These are phyloP conservation scores for Pteropus alecto DNA, from an alignment of 2,113 vertebrate species.

Conservation along the genomic window DNA sequence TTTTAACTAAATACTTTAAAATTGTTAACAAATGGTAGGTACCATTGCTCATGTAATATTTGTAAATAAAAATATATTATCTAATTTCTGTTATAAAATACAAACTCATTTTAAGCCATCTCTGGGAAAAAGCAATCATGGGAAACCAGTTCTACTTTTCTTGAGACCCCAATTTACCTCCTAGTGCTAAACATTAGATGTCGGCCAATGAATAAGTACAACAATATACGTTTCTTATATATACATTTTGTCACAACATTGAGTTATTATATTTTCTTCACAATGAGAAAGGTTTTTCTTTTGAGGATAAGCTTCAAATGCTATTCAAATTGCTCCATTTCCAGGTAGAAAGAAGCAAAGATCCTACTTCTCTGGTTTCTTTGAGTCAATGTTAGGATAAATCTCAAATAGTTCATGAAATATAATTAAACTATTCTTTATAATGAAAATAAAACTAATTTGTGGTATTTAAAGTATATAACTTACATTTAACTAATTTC, in stretches of 20 bases:
- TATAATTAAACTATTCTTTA: neutral
- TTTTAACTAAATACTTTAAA: slow-evolving; percentile 13
- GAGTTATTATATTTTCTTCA: neutral
- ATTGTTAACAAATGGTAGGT: neutral
- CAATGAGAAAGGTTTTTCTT: neutral
- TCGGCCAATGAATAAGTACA: neutral
- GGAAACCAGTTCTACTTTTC: neutral
- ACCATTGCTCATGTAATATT: slow-evolving; percentile 36
- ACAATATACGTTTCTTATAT: neutral
- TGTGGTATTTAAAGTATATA: neutral
- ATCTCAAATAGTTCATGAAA: neutral
- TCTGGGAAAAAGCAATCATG: slow-evolving; percentile 32
- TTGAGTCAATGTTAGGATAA: slow-evolving; percentile 13
- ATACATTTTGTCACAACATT: neutral
- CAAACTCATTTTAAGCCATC: slow-evolving; percentile 43
- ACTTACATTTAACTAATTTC: neutral
- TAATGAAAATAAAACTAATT: slow-evolving; percentile 22
- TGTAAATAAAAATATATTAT: slow-evolving; percentile 54
- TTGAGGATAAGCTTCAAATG: neutral
- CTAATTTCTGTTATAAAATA: slow-evolving; percentile 71
- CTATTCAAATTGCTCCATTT: neutral
- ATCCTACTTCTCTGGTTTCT: neutral
- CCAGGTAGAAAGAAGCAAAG: neutral
- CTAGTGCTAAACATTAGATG: neutral
- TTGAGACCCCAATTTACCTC: neutral